A percentile compares a stretch with the other conserved stretches of the same genome.
Conservation (phyloP, 2,888 invertebrate species). For the Cremastinae sp. region DNA sequence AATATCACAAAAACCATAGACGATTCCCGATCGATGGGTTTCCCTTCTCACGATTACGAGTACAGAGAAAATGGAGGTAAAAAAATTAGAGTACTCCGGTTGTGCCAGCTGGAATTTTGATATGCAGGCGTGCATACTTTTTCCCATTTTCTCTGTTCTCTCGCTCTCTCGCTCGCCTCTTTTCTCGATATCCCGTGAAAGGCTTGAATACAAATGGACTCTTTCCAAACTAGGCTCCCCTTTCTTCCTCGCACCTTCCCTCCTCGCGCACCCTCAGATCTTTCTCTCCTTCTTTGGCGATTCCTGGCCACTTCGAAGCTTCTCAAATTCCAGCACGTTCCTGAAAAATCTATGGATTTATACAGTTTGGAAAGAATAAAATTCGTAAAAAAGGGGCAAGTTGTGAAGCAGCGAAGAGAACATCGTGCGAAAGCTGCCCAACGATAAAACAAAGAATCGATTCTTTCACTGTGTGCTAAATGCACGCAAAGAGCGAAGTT, state of each 20-base stretch:
- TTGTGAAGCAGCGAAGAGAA: conserved; percentile 22
- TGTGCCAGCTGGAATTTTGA: conserved; percentile 26
- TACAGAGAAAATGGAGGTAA: conserved; percentile 7
- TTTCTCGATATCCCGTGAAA: conserved; percentile 27
- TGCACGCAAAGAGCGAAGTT: too few species aligned
- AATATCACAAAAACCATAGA: conserved; percentile 36
- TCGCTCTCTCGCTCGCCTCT: neutral
- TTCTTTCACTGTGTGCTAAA: neutral
- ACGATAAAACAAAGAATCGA: conserved; percentile 47
- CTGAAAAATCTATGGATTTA: neutral
- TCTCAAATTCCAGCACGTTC: conserved; percentile 19
- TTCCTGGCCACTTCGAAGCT: neutral
- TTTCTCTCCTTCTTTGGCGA: conserved; percentile 20
- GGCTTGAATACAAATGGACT: conserved; percentile 50
- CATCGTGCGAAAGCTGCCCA: conserved; percentile 15
- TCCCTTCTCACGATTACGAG: conserved; percentile 23
- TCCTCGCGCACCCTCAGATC: too few species aligned
- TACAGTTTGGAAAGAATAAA: conserved; percentile 13
- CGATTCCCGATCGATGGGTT: conserved; percentile 20
- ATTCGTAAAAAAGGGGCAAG: neutral
- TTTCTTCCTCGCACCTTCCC: neutral
- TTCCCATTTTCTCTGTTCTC: neutral
- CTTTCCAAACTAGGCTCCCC: conserved; percentile 13
- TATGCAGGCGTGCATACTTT: conserved; percentile 15
- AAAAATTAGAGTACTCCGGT: conserved; percentile 19